Percentiles rank a stretch among this genome's conserved stretches.
Evolutionary conservation across 2,113 vertebrate genomes (phyloP).

Genomic region (Neotoma lepida): DNA sequence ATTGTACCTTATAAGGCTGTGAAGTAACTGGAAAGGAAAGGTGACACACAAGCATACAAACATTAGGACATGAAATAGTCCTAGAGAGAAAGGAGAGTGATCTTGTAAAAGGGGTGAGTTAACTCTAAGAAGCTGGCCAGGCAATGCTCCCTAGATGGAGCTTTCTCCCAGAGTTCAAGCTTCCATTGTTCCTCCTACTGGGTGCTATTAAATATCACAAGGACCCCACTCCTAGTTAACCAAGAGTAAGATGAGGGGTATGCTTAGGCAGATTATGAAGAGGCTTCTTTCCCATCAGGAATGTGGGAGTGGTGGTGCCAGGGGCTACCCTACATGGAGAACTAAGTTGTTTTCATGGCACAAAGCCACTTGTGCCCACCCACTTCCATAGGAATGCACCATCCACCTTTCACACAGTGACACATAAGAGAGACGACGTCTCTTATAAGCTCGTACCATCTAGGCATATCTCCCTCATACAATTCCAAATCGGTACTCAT

Average conservation of each 20-base stretch:
- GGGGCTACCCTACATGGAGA: not conserved
- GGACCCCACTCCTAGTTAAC: not conserved
- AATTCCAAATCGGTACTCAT: not conserved
- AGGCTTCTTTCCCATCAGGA: not conserved
- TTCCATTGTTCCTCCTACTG: not conserved
- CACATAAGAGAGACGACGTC: not conserved
- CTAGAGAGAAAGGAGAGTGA: constrained; percentile 4
- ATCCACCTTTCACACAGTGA: constrained; percentile 21
- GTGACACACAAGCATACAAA: not conserved
- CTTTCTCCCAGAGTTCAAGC: not conserved
- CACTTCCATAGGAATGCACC: not conserved
- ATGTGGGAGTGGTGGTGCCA: not conserved
- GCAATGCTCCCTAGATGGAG: not conserved
- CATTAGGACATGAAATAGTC: not conserved
- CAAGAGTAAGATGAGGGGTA: not conserved
- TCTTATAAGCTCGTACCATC: not conserved
- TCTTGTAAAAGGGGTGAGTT: not conserved
- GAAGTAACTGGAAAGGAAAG: constrained; percentile 47
- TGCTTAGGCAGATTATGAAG: not conserved
- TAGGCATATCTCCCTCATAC: not conserved
- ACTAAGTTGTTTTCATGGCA: not conserved
- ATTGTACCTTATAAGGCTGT: constrained; percentile 43
- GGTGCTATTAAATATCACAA: not conserved
- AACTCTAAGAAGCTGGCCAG: constrained; percentile 30
- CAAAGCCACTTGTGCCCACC: not conserved